Percentiles rank a stretch among this genome's conserved stretches.
Evolutionary conservation across 2,888 invertebrate genomes (phyloP).

Genomic region (Strigamia crassipes): DNA sequence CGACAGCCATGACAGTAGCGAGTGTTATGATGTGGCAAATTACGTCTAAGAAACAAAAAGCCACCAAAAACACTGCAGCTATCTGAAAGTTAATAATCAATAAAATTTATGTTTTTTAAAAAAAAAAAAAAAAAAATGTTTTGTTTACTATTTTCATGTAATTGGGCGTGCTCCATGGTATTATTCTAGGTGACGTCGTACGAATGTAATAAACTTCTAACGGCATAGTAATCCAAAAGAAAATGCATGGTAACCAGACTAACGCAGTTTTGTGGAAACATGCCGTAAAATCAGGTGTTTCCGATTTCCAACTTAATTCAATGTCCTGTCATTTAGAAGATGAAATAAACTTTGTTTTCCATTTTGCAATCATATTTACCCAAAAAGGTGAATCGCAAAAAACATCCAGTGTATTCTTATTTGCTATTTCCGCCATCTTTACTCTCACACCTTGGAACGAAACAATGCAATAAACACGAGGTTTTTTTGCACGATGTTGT

Average conservation of each 20-base stretch:
- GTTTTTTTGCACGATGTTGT: neutral
- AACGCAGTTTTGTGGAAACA: constrained; percentile 23
- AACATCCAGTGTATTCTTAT: neutral
- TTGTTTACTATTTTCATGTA: neutral
- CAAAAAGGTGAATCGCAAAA: constrained; percentile 15
- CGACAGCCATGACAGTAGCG: neutral
- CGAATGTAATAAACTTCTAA: neutral
- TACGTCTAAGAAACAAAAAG: neutral
- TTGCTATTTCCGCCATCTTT: neutral
- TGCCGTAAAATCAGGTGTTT: constrained; percentile 15
- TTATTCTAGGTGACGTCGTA: neutral
- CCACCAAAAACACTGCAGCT: neutral
- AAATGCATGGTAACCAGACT: constrained; percentile 2
- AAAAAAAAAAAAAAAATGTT: too few species aligned
- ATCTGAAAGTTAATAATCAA: neutral
- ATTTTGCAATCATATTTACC: neutral
- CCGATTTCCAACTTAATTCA: constrained; percentile 6
- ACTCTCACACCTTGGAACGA: neutral
- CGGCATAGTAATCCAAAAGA: neutral
- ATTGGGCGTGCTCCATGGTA: constrained; percentile 16
- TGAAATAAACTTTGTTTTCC: neutral
- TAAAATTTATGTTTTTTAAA: neutral
- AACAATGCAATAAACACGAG: neutral
- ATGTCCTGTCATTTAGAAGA: neutral
- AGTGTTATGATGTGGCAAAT: neutral